These are phyloP conservation scores for Pelecanus crispus DNA, from an alignment of 2,113 vertebrate genomes.

Conservation along the genomic window DNA sequence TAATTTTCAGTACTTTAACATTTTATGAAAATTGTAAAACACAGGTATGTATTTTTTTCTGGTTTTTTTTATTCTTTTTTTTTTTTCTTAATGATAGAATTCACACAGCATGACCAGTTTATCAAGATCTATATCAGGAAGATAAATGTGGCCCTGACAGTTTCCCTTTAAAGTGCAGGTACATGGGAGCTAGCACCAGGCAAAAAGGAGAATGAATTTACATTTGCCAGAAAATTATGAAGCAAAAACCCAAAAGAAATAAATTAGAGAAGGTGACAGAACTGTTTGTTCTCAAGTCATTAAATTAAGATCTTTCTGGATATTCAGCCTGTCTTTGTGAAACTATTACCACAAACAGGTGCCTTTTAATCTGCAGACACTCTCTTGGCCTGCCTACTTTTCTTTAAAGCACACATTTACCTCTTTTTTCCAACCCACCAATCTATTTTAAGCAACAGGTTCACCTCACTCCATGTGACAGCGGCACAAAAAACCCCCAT, in stretches of 20 bases:
- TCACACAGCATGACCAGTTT: neutral
- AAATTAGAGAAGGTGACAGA: neutral
- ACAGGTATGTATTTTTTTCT: neutral
- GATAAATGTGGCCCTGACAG: neutral
- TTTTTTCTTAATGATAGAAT: neutral
- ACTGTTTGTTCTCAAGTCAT: neutral
- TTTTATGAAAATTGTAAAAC: neutral
- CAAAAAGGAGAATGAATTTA: neutral
- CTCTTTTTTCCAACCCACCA: neutral
- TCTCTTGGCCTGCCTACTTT: neutral
- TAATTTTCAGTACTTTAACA: neutral
- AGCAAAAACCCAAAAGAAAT: neutral
- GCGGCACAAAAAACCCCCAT: accelerated
- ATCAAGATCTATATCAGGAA: neutral
- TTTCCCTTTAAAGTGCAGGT: neutral
- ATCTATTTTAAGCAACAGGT: neutral
- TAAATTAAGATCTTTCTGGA: neutral
- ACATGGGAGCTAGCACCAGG: accelerated
- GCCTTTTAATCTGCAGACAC: neutral
- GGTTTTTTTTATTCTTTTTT: neutral
- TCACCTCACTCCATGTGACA: neutral
- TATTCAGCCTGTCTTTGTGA: neutral
- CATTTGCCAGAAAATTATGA: neutral
- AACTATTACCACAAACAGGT: neutral
- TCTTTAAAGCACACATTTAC: neutral